A percentile compares a stretch with the other conserved stretches of the same genome.
These are phyloP conservation scores for Zaprionus ghesquierei DNA, from an alignment of 1,140 invertebrate species.

Conservation along the genomic window DNA sequence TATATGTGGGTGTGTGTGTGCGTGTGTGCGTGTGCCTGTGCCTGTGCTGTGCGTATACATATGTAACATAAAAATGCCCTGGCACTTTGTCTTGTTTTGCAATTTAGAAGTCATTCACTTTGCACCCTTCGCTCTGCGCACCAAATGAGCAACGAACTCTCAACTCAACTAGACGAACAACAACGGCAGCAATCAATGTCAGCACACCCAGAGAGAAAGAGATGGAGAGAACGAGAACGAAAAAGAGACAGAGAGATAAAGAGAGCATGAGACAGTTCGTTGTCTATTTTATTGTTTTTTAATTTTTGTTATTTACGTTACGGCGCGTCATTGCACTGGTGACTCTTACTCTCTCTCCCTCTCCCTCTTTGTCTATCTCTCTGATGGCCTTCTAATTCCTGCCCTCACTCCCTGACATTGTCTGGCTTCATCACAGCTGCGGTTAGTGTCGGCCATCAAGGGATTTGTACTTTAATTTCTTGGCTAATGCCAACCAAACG, in stretches of 20 bases:
- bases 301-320: constrained; percentile 71
- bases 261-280: constrained; percentile 36
- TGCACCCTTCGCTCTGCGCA: constrained; percentile 15
- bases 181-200: constrained; percentile 56
- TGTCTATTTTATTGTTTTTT: constrained; percentile 78
- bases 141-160: constrained; percentile 73
- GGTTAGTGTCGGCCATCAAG: constrained; percentile 54
- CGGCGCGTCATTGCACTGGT: constrained; percentile 53
- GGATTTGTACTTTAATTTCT: constrained; percentile 76
- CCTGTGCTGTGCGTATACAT: too few relatives aligned
- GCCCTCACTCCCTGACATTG: neutral
- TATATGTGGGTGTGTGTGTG: too few relatives aligned
- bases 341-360: neutral
- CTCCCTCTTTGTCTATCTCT: neutral
- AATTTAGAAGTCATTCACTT: constrained; percentile 73
- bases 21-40: too few relatives aligned
- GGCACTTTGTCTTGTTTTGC: constrained; percentile 66
- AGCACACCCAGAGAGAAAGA: constrained; percentile 17
- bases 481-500: constrained; percentile 56
- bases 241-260: constrained; percentile 1
- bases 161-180: constrained; percentile 31
- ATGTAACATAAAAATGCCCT: constrained; percentile 38
- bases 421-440: constrained; percentile 32
- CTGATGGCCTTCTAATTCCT: neutral
- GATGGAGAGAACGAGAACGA: neutral